Percentiles rank a stretch among this genome's conserved stretches.
Evolutionary conservation across 2,113 vertebrate genomes (phyloP).

Genomic region (Dendropsophus ebraccatus): DNA sequence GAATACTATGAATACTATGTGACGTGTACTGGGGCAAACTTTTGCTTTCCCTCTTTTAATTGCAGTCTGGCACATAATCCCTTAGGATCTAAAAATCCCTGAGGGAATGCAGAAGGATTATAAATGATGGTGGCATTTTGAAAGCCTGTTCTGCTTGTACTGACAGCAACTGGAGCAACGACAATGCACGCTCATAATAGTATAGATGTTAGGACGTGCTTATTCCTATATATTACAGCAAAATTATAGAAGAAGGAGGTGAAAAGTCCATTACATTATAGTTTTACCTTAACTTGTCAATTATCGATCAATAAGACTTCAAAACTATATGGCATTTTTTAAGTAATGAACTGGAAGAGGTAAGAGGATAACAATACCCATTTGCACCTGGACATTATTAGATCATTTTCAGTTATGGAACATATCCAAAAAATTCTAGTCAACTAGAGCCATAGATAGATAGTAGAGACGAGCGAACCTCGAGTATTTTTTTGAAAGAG

Average conservation of each 20-base stretch:
- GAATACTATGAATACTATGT: too few species aligned
- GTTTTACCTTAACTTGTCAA: background rate
- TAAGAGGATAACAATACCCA: background rate
- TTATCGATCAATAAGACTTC: background rate
- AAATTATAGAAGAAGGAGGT: background rate
- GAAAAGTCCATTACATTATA: background rate
- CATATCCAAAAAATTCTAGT: background rate
- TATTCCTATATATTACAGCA: background rate
- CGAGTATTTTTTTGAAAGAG: too few species aligned
- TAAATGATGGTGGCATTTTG: background rate
- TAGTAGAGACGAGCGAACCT: too few species aligned
- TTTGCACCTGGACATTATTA: background rate
- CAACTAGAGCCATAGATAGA: background rate
- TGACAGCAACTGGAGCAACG: background rate
- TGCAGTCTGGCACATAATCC: background rate
- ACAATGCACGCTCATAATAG: background rate
- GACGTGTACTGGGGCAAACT: background rate
- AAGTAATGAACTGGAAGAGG: background rate
- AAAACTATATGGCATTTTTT: background rate
- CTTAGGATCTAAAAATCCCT: background rate
- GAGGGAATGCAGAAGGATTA: background rate
- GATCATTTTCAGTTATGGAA: background rate
- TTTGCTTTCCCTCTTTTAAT: background rate
- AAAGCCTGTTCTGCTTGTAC: background rate
- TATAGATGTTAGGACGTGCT: background rate